Base-by-base conservation (phyloP, 2,113 vertebrate genomes). In the Rana temporaria region DNA sequence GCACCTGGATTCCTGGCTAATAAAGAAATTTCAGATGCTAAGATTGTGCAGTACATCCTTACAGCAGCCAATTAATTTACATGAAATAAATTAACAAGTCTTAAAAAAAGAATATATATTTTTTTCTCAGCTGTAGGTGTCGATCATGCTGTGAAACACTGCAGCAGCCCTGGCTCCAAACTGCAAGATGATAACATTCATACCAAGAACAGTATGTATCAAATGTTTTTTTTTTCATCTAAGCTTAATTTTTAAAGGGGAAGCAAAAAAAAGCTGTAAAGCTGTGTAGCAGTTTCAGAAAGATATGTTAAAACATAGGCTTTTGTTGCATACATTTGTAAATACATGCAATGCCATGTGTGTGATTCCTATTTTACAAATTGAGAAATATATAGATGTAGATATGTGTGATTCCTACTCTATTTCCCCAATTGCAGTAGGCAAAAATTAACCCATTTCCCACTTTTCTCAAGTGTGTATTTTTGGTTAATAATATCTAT, bases 71-170 rank as follows among this genome's bases (percentile, higher is more conserved):
- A 82, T 82, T 82, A 82, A 82, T 82, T 82, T 82, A 53, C 80
- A 82, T 82, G 80, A 75, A 74, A 82, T 82, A 82, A 65, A 82
- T 82, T 82, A 82, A 65, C 71, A 75, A 67, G 80, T 82, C 71
- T 75, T 82, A 66, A 82, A 81, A 82, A 82, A 82, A 74, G 62
- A 75, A 68, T 38, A 48, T 60, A 20, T 83, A 64, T 83, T 59
- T 76, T 74, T 59, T 68, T 74, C 52, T 64, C 80, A 83, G 30
- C 65, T 74, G 64, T 68, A 83, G 63, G 81, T 83, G 72, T 67
- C 72, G 65, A 66, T 82, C 71, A 82, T 22, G 64, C 71, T 57
- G 55, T 52, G 34, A 65, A 59, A 76, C 72, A 68, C 64, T 74
- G 70, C 24, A 64, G 57, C 80, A 82, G 60, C 70, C 67, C 62